Percentiles rank a stretch among this genome's conserved stretches.
phyloP scores from a whole-genome alignment of 2,888 invertebrate genomes.

The Malthinus flaveolus region DNA sequence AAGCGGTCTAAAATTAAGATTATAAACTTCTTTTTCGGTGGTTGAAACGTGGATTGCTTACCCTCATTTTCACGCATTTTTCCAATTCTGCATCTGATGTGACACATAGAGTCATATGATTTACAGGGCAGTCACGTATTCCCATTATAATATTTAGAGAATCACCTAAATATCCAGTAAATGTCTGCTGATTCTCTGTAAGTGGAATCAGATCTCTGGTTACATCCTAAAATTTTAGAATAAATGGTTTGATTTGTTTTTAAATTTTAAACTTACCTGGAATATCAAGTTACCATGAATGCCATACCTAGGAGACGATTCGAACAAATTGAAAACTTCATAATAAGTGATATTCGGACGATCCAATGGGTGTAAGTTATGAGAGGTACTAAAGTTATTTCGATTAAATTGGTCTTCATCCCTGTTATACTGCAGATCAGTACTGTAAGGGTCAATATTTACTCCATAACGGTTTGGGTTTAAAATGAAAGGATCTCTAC shows the following conservation, averaged over 20 bases:
- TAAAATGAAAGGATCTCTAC: conserved; percentile 42
- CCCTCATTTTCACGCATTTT: conserved; percentile 91
- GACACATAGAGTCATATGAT: conserved; percentile 84
- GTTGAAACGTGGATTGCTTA: conserved; percentile 54
- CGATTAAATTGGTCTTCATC: conserved; percentile 12
- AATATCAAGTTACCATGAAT: conserved; percentile 75
- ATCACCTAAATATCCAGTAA: conserved; percentile 70
- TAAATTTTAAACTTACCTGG: conserved; percentile 61
- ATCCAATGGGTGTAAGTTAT: conserved; percentile 23
- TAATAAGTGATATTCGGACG: conserved; percentile 44
- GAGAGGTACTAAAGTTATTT: conserved; percentile 25
- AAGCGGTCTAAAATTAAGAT: conserved; percentile 66
- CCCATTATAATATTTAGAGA: conserved; percentile 72
- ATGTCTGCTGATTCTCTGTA: conserved; percentile 75
- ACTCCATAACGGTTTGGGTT: conserved; percentile 46
- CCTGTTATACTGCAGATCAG: conserved; percentile 29
- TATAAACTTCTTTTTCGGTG: neutral
- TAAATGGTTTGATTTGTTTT: neutral
- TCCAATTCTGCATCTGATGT: conserved; percentile 88
- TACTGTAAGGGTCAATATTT: conserved; percentile 48
- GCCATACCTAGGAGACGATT: conserved; percentile 70
- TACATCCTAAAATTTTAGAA: conserved; percentile 64
- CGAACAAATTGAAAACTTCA: conserved; percentile 74
- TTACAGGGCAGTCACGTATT: conserved; percentile 81
- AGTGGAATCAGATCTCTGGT: conserved; percentile 68